Base-by-base conservation (phyloP, 2,797 vertebrate species). In the Tachyglossus aculeatus region DNA sequence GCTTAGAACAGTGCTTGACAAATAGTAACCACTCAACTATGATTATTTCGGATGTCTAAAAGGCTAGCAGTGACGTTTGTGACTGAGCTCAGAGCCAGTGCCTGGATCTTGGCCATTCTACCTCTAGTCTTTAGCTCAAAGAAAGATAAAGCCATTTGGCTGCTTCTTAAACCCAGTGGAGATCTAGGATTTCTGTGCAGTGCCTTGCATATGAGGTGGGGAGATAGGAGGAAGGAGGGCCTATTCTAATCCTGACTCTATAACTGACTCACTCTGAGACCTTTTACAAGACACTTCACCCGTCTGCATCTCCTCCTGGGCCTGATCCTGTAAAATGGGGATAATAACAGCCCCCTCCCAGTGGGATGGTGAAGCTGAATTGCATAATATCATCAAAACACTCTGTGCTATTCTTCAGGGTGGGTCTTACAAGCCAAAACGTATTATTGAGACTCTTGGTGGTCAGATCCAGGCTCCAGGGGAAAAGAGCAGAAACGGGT, bases 211-310 rank as follows among this genome's bases (percentile, higher is more conserved):
- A n/a, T n/a, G n/a, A n/a, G n/a, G n/a, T n/a, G n/a, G n/a, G n/a
- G n/a, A n/a, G n/a, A n/a, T n/a, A n/a, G n/a, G n/a, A 47, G 25
- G 29, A 50, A 63, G 51, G 58, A 41, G 52, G 21, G 22, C 37
- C 58, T 8, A 4, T 3, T 73, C 33, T 72, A 37, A 72, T 64
- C 47, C 45, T 58, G 39, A 11, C 21, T 24, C 31, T 9, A 54
- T 19, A 63, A 54, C 59, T 66, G 68, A 81, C 59, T 74, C 25
- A 50, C 48, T 44, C 39, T 19, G 22, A 71, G 56, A 71, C 37
- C 22, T 73, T 78, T 54, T 38, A 13, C 19, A 44, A 58, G 24
- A 37, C 62, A 56, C 27, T 48, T 48, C 57, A 62, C 60, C 39
- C 48, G 22, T 62, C 41, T 58, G 24, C 27, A 61, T n/a, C n/a